Evolutionary conservation across 1,140 invertebrate genomes (phyloP).

Genomic region (Lordiphosa mommai): DNA sequence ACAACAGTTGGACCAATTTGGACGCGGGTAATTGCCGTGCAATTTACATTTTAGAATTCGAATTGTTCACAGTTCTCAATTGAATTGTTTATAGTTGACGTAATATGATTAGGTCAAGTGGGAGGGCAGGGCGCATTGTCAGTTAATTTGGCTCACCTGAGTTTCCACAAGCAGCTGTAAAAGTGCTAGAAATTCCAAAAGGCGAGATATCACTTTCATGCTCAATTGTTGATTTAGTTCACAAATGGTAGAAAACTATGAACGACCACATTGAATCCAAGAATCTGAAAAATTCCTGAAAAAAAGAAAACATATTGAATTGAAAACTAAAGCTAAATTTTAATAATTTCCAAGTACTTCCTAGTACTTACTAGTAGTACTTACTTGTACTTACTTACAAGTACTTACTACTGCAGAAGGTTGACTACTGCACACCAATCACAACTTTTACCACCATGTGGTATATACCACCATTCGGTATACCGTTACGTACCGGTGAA

Average conservation of each 20-base stretch:
- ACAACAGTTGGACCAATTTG: slow-evolving; percentile 56
- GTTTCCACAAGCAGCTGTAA: slow-evolving; percentile 49
- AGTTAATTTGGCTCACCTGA: slow-evolving; percentile 51
- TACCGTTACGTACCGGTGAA: too few species aligned
- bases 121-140: slow-evolving; percentile 31
- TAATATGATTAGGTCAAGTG: slow-evolving; percentile 57
- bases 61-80: slow-evolving; percentile 54
- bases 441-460: too few species aligned
- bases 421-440: too few species aligned
- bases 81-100: slow-evolving; percentile 60
- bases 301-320: neutral
- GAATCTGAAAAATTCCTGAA: slow-evolving; percentile 16
- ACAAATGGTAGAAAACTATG: slow-evolving; percentile 9
- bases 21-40: slow-evolving; percentile 48
- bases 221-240: slow-evolving; percentile 24
- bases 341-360: too few species aligned
- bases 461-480: too few species aligned
- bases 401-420: too few species aligned
- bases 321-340: too few species aligned
- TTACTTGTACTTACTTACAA: too few species aligned
- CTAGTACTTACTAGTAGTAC: too few species aligned
- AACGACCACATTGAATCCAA: slow-evolving; percentile 28
- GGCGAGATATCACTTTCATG: slow-evolving; percentile 44
- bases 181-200: slow-evolving; percentile 49
- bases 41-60: slow-evolving; percentile 41